Conservation (phyloP, 2,888 invertebrate species). For the Meganola albula region DNA sequence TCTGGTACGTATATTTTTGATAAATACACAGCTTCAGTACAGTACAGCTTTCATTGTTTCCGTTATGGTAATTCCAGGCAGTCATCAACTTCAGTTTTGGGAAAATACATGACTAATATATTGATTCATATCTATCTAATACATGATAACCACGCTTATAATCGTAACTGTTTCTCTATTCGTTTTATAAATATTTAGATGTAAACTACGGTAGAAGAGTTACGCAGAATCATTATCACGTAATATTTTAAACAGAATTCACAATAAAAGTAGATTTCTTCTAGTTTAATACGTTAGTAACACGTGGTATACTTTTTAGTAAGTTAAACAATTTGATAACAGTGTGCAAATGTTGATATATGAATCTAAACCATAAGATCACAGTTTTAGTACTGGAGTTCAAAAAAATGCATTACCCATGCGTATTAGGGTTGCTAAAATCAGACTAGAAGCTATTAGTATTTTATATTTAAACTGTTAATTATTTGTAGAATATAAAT, state of each 20-base stretch:
- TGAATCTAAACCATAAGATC: slow-evolving; percentile 21
- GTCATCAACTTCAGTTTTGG: too few species aligned
- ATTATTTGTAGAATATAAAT: not conserved
- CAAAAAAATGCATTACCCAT: slow-evolving; percentile 17
- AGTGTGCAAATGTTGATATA: slow-evolving; percentile 21
- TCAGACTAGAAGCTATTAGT: slow-evolving; percentile 1
- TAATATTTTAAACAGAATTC: slow-evolving; percentile 22
- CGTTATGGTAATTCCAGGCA: too few species aligned
- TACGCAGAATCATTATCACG: slow-evolving; percentile 12
- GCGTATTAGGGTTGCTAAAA: slow-evolving; percentile 22
- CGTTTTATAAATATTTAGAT: too few species aligned
- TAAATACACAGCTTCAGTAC: too few species aligned
- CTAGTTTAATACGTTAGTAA: slow-evolving; percentile 15
- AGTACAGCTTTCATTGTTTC: too few species aligned
- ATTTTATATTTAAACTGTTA: slow-evolving; percentile 4
- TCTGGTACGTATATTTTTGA: too few species aligned
- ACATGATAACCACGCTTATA: too few species aligned
- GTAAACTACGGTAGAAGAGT: too few species aligned
- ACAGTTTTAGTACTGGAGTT: slow-evolving; percentile 15
- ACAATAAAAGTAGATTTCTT: slow-evolving; percentile 21
- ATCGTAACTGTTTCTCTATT: not conserved
- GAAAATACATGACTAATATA: too few species aligned
- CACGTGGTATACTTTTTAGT: slow-evolving; percentile 31
- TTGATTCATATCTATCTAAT: too few species aligned
- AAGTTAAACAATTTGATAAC: slow-evolving; percentile 33